Conservation (phyloP, 2,113 vertebrate genomes). For the Castor canadensis region DNA sequence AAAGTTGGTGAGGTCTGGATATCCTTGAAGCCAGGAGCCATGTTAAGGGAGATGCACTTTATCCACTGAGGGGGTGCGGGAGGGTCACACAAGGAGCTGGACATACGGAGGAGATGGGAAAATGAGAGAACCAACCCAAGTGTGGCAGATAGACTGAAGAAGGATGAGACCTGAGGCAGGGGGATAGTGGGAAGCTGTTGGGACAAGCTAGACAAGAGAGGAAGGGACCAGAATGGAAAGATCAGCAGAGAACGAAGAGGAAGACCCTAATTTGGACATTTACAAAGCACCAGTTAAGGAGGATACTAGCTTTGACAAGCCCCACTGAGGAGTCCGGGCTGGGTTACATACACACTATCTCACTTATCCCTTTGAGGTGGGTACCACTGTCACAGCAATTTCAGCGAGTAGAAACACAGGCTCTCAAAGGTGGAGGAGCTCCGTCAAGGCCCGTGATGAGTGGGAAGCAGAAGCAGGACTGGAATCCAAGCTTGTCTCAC, state of each 20-base stretch:
- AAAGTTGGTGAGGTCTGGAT: not conserved
- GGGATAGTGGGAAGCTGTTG: not conserved
- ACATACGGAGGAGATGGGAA: not conserved
- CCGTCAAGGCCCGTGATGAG: not conserved
- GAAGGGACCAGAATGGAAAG: not conserved
- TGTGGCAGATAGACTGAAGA: not conserved
- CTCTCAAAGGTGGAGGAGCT: not conserved
- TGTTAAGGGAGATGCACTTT: not conserved
- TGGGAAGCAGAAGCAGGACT: not conserved
- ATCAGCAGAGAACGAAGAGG: not conserved
- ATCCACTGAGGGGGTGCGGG: not conserved
- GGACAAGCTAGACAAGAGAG: not conserved
- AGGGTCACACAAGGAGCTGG: not conserved
- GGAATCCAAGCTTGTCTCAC: not conserved
- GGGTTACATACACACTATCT: not conserved
- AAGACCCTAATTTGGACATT: not conserved
- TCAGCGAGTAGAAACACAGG: not conserved
- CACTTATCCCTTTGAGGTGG: not conserved
- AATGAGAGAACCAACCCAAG: not conserved
- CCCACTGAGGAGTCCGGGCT: not conserved
- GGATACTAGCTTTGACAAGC: not conserved
- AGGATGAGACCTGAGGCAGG: not conserved
- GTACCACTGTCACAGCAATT: not conserved
- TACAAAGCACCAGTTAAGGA: not conserved
- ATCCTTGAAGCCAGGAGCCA: not conserved